phyloP scores from a whole-genome alignment of 2,113 vertebrate genomes.

The Crotalus viridis region DNA sequence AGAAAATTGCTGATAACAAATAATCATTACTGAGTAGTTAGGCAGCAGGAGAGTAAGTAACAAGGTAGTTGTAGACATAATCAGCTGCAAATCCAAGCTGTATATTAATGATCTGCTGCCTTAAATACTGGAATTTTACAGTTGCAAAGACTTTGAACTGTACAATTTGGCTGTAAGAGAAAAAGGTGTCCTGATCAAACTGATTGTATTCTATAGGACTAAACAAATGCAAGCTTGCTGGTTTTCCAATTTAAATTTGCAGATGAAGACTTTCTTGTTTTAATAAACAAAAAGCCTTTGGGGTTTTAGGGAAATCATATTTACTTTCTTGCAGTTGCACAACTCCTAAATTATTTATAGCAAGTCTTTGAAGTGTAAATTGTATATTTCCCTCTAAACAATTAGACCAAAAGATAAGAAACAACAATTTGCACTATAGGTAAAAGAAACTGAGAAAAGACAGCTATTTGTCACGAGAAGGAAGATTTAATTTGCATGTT shows the following conservation, averaged over 20 bases:
- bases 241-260: slow-evolving; percentile 26
- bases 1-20: neutral
- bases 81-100: neutral
- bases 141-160: neutral
- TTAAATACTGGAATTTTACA: neutral
- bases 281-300: slow-evolving; percentile 19
- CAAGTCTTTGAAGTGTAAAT: slow-evolving; percentile 67
- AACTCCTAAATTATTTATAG: slow-evolving; percentile 45
- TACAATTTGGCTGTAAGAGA: neutral
- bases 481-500: slow-evolving; percentile 64
- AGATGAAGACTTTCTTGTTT: slow-evolving; percentile 23
- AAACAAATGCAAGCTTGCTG: neutral
- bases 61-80: neutral
- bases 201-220: neutral
- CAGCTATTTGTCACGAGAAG: slow-evolving; percentile 49
- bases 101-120: neutral
- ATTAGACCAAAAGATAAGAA: slow-evolving; percentile 57
- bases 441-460: slow-evolving; percentile 24
- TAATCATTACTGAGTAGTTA: neutral
- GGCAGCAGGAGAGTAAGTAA: neutral
- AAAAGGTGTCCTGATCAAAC: neutral
- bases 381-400: slow-evolving; percentile 59
- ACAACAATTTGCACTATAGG: slow-evolving; percentile 64
- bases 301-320: slow-evolving; percentile 51
- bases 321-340: slow-evolving; percentile 35